Evolutionary conservation across 2,113 vertebrate genomes (phyloP).

Genomic region (Chlorodrepanis virens): DNA sequence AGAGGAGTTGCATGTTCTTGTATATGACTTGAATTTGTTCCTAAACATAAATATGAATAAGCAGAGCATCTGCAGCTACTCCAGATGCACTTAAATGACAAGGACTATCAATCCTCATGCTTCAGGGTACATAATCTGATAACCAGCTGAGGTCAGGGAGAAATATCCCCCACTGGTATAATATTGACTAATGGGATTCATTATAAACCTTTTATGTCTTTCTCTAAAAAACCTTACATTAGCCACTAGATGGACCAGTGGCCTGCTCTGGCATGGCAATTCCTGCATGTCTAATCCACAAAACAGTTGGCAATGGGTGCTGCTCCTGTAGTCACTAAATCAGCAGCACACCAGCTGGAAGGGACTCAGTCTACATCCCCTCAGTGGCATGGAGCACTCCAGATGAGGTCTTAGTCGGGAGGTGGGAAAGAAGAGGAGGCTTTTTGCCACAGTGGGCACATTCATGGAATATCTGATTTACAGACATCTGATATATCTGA

Average conservation of each 20-base stretch:
- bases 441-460: neutral
- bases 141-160: conserved; percentile 53
- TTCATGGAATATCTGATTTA: neutral
- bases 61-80: conserved; percentile 11
- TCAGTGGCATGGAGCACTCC: neutral
- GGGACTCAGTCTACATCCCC: neutral
- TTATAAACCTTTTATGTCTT: conserved; percentile 34
- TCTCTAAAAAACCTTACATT: conserved; percentile 17
- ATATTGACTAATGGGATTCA: conserved; percentile 46
- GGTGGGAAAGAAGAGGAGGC: neutral
- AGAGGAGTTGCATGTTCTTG: neutral
- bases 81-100: neutral
- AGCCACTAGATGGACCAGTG: neutral
- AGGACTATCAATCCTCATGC: conserved; percentile 11
- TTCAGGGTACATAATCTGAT: conserved; percentile 35
- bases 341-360: conserved; percentile 12
- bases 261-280: neutral
- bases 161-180: conserved; percentile 26
- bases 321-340: neutral
- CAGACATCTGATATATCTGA: neutral
- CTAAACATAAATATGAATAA: conserved; percentile 27
- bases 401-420: neutral
- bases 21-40: neutral
- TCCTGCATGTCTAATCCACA: neutral
- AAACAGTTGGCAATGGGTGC: neutral